Base-by-base conservation (phyloP, 2,797 vertebrate genomes). In the Cynopterus sphinx region DNA sequence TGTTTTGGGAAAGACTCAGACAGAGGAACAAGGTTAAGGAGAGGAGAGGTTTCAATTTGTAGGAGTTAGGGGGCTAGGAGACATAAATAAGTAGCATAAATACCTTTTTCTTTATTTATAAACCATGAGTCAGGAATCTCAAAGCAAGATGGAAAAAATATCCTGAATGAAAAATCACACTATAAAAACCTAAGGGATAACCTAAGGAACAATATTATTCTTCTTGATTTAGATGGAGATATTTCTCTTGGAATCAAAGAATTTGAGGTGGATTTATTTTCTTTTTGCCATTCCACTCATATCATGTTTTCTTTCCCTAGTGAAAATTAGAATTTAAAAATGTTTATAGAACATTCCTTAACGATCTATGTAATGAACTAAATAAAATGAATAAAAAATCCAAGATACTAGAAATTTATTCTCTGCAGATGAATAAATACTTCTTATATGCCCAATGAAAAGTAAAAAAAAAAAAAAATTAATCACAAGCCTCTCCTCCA, bases 331-430 rank as follows among this genome's bases (percentile, higher is more conserved):
- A 95, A 91, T 89, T 95, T 84, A 22, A 86, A 84, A 85, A 92
- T 92, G n/a, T 71, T 77, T 65, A 57, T 31, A 89, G 75, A 49
- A 81, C 31, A 95, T 89, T 92, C 39, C 95, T 93, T 71, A 94
- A 71, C 9, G 7, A 31, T 65, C 49, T 94, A 81, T 15, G 75
- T 95, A 31, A 87, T 79, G 59, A 92, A 49, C n/a, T 84, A 93
- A 94, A 90, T 92, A 83, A 91, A 84, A 91, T 71, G n/a, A 81
- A 28, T 39, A 87, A 46, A 96, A 97, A 96, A 97, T 97, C 33
- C 26, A 97, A 96, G 97, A 95, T 93, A 77, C 46, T 67, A 24
- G 9, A 97, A 81, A 85, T 98, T 84, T 87, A 95, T 97, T 96
- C 89, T 96, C 51, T 88, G 88, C 39, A 94, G 87, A 96, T 84